These are phyloP conservation scores for Callipepla californica DNA, from an alignment of 2,113 vertebrate species.

Conservation along the genomic window DNA sequence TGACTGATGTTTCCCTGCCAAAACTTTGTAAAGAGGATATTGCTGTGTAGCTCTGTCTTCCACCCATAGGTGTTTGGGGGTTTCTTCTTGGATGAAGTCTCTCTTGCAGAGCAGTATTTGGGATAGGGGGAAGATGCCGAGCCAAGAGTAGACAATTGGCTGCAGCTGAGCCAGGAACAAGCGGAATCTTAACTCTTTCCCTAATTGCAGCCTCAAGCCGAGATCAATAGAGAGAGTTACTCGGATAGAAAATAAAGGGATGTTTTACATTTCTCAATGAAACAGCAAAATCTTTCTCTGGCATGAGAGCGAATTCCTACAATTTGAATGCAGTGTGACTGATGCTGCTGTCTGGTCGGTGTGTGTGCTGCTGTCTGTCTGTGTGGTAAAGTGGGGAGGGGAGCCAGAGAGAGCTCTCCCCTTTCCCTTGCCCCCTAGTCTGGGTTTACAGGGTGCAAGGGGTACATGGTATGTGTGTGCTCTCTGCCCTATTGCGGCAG, in stretches of 20 bases:
- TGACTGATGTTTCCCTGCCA: conserved; percentile 65
- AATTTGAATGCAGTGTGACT: conserved; percentile 7
- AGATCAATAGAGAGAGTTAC: conserved; percentile 45
- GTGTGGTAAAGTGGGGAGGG: neutral
- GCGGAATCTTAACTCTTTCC: conserved; percentile 60
- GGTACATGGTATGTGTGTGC: rapidly evolving
- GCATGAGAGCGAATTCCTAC: neutral
- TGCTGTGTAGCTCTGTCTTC: conserved; percentile 60
- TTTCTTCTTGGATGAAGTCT: conserved; percentile 67
- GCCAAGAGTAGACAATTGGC: conserved; percentile 59
- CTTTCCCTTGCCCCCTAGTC: neutral
- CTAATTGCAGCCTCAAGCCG: conserved; percentile 46
- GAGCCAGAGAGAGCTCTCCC: too few species aligned
- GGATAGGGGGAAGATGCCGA: neutral
- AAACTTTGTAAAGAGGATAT: conserved; percentile 73
- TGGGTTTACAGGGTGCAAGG: rapidly evolving
- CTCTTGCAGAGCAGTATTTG: conserved; percentile 2
- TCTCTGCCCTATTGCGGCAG: rapidly evolving
- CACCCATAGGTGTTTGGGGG: conserved; percentile 74
- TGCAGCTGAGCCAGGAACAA: conserved; percentile 37
- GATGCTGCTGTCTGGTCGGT: neutral
- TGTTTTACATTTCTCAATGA: conserved; percentile 66
- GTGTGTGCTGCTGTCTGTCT: neutral
- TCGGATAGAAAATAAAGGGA: conserved; percentile 43
- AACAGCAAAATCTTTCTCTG: conserved; percentile 57